These are phyloP conservation scores for Erebia palarica DNA, from an alignment of 2,888 invertebrate species.

Conservation along the genomic window DNA sequence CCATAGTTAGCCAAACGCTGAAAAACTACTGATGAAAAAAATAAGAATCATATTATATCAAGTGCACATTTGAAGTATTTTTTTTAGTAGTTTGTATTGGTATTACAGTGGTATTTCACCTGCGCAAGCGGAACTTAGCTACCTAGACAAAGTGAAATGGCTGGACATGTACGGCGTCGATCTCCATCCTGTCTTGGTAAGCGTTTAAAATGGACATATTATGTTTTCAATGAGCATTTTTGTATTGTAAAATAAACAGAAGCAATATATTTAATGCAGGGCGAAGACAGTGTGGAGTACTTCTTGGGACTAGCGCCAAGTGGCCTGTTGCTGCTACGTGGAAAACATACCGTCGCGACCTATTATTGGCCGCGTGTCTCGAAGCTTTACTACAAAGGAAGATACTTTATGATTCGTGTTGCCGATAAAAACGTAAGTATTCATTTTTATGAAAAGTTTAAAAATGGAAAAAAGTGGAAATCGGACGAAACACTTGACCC, in stretches of 20 bases:
- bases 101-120: conserved; percentile 91
- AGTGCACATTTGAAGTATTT: conserved; percentile 20
- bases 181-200: conserved; percentile 96
- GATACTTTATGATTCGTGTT: conserved; percentile 97
- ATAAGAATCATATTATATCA: not conserved
- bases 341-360: conserved; percentile 98
- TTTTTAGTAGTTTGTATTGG: conserved; percentile 29
- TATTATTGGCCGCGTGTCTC: conserved; percentile 99
- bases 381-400: conserved; percentile 97
- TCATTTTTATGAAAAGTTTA: conserved; percentile 11
- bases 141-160: conserved; percentile 99
- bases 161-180: conserved; percentile 99
- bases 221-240: conserved; percentile 6
- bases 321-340: conserved; percentile 95
- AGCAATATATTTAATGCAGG: conserved; percentile 79
- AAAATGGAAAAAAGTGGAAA: conserved; percentile 30
- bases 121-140: conserved; percentile 95
- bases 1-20: conserved; percentile 54
- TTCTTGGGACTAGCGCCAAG: conserved; percentile 97
- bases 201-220: conserved; percentile 51
- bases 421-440: conserved; percentile 96
- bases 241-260: conserved; percentile 29
- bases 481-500: conserved; percentile 61
- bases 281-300: conserved; percentile 98
- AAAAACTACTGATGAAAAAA: not conserved